These are phyloP conservation scores for Labeo rohita DNA, from an alignment of 2,113 vertebrate species.

Conservation along the genomic window DNA sequence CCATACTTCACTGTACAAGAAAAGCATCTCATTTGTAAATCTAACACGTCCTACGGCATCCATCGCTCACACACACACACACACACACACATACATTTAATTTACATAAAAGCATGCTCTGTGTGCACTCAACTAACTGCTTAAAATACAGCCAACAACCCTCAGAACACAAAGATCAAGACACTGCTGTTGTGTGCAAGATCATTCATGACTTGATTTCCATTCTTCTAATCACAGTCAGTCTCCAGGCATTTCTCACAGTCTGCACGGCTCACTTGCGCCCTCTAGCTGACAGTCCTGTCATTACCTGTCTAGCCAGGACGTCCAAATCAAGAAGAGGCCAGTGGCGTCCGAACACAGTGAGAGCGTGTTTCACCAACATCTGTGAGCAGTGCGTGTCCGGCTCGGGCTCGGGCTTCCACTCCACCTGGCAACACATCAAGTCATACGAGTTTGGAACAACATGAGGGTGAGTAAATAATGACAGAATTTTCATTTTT, in stretches of 20 bases:
- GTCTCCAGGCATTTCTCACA: background rate
- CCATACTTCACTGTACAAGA: background rate
- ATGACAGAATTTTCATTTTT: background rate
- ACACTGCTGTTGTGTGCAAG: background rate
- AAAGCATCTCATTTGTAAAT: constrained; percentile 20
- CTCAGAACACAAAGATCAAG: constrained; percentile 10
- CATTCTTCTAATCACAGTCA: background rate
- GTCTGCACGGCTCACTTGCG: background rate
- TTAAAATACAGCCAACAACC: background rate
- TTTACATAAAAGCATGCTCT: constrained; percentile 15
- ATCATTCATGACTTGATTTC: background rate
- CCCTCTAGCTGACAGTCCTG: constrained; percentile 17
- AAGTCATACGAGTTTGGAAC: background rate
- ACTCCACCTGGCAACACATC: constrained; percentile 71
- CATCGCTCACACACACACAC: background rate
- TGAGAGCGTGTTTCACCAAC: constrained; percentile 74
- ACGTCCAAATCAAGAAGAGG: constrained; percentile 75
- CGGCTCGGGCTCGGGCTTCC: constrained; percentile 76
- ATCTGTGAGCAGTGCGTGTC: constrained; percentile 80
- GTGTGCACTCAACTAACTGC: background rate
- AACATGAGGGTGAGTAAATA: background rate
- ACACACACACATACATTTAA: background rate
- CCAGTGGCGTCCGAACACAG: constrained; percentile 73
- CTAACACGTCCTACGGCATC: background rate
- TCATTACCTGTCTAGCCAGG: constrained; percentile 79